Conservation (phyloP, 2,797 vertebrate genomes). For the Taenioides sp. region DNA sequence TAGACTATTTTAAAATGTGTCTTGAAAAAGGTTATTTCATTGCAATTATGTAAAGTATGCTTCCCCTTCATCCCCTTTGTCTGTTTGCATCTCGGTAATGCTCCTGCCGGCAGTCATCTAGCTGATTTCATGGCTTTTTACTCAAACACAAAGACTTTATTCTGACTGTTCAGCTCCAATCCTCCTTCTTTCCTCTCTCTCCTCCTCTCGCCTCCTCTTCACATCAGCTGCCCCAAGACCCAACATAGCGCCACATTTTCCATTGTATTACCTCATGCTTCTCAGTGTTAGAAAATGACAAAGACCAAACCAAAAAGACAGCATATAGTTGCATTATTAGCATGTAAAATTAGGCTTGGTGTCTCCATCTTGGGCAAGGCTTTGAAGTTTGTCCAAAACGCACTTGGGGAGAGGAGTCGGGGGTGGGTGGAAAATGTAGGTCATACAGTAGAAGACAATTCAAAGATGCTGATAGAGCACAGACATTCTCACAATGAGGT, state of each 20-base stretch:
- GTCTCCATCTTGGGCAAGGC: slow-evolving; percentile 20
- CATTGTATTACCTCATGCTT: slow-evolving; percentile 37
- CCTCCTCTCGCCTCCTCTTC: slow-evolving; percentile 30
- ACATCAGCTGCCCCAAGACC: slow-evolving; percentile 36
- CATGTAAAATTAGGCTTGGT: slow-evolving; percentile 52
- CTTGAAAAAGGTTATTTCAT: background rate
- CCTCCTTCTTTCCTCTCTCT: slow-evolving; percentile 41
- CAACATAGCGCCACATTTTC: slow-evolving; percentile 40
- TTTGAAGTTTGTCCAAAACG: slow-evolving; percentile 64
- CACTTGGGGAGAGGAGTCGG: slow-evolving; percentile 40
- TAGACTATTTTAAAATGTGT: background rate
- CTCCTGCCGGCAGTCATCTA: slow-evolving; percentile 54
- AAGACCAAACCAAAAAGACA: slow-evolving; percentile 1
- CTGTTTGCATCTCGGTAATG: slow-evolving; percentile 23
- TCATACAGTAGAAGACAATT: slow-evolving; percentile 32
- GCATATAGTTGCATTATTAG: slow-evolving; percentile 35
- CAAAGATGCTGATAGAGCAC: slow-evolving; percentile 28
- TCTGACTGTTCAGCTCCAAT: slow-evolving; percentile 58
- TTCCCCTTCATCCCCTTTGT: background rate
- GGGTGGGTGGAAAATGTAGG: slow-evolving; percentile 54
- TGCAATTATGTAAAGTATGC: background rate
- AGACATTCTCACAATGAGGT: background rate
- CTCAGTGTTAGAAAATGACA: background rate
- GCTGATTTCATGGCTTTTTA: slow-evolving; percentile 74
- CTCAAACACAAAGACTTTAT: slow-evolving; percentile 75